A percentile compares a stretch with the other conserved stretches of the same genome.
phyloP scores from a whole-genome alignment of 2,888 invertebrate genomes.

The Argyresthia goedartella region DNA sequence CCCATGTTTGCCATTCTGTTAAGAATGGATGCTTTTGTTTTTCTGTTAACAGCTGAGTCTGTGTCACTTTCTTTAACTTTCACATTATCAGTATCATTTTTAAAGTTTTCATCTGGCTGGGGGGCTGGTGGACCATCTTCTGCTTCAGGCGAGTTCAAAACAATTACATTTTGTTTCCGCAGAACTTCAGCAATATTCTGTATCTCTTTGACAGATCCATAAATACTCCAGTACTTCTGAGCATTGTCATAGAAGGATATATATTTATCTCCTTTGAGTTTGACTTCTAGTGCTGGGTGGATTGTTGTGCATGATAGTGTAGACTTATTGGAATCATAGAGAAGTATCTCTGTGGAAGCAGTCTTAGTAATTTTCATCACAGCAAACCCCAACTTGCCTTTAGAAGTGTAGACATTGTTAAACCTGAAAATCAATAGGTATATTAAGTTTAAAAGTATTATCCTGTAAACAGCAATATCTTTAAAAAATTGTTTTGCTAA shows the following conservation, averaged over 20 bases:
- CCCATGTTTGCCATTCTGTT: conserved; percentile 58
- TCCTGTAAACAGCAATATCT: not conserved
- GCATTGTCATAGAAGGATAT: conserved; percentile 48
- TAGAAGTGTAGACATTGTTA: conserved; percentile 34
- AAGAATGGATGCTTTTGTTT: conserved; percentile 48
- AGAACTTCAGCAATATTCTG: conserved; percentile 31
- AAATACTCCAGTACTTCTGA: conserved; percentile 48
- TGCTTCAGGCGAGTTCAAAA: conserved; percentile 21
- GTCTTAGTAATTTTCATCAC: conserved; percentile 37
- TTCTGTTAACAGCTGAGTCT: conserved; percentile 38
- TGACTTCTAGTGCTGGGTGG: conserved; percentile 29
- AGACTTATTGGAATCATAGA: conserved; percentile 50
- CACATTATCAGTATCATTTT: conserved; percentile 7
- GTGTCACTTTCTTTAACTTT: conserved; percentile 42
- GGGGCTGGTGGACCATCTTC: conserved; percentile 19
- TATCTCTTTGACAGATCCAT: conserved; percentile 33
- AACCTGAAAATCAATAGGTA: conserved; percentile 26
- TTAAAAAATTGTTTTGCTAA: not conserved
- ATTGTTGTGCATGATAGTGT: conserved; percentile 40
- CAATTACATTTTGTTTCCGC: conserved; percentile 23
- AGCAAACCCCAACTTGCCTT: conserved; percentile 55
- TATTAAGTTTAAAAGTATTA: conserved; percentile 1
- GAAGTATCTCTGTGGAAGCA: conserved; percentile 32
- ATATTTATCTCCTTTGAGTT: conserved; percentile 34
- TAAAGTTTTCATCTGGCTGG: conserved; percentile 8